These are phyloP conservation scores for Abrostola tripartita DNA, from an alignment of 2,888 invertebrate genomes.

Conservation along the genomic window DNA sequence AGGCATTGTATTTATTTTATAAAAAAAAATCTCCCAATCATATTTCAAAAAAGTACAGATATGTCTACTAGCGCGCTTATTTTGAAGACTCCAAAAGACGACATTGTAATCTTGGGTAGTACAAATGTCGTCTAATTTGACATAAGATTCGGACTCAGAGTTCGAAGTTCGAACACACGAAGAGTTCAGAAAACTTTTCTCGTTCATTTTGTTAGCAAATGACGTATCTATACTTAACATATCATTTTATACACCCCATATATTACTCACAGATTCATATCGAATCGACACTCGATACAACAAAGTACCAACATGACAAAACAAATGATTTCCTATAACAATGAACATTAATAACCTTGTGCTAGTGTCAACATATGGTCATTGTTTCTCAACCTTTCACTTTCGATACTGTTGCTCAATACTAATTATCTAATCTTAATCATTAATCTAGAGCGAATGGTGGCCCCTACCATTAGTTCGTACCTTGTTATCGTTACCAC, in stretches of 20 bases:
- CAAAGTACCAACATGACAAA: constrained; percentile 8
- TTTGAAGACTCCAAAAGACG: no score
- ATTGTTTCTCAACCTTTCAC: constrained; percentile 73
- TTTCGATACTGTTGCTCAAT: constrained; percentile 70
- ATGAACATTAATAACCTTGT: constrained; percentile 48
- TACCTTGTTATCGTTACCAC: constrained; percentile 17
- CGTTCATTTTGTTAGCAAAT: no score
- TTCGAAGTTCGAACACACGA: no score
- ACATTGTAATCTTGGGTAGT: no score
- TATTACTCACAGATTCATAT: not conserved
- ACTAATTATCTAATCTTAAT: constrained; percentile 77
- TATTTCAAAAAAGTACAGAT: no score
- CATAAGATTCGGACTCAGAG: no score
- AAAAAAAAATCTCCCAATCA: no score
- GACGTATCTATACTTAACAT: no score
- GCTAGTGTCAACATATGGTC: constrained; percentile 62
- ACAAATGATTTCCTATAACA: constrained; percentile 43
- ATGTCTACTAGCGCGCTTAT: no score
- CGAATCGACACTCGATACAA: not conserved
- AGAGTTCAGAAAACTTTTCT: no score
- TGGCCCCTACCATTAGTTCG: constrained; percentile 43
- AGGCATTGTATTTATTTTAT: no score
- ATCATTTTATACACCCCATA: not conserved
- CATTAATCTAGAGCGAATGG: constrained; percentile 68
- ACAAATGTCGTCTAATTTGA: no score